Percentiles rank a stretch among this genome's conserved stretches.
These are phyloP conservation scores for Hippocampus comes DNA, from an alignment of 2,113 vertebrate species.

Conservation along the genomic window DNA sequence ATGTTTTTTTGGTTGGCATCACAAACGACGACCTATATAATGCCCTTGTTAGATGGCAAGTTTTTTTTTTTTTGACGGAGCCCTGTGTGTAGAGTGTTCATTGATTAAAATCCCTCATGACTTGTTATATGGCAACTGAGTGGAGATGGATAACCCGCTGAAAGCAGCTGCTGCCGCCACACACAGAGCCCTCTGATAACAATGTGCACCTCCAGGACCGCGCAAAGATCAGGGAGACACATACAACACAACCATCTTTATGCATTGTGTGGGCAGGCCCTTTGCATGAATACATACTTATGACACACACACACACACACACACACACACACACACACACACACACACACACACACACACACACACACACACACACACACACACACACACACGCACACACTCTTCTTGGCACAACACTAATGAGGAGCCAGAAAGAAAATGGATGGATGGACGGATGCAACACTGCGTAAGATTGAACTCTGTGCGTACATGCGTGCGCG, in stretches of 20 bases:
- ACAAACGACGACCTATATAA: conserved; percentile 52
- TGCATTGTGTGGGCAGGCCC: conserved; percentile 34
- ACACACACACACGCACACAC: too few species aligned
- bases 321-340: background rate
- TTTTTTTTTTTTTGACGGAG: conserved; percentile 63
- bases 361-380: too few species aligned
- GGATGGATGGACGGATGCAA: too few species aligned
- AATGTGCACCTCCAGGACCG: conserved; percentile 64
- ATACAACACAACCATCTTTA: conserved; percentile 50
- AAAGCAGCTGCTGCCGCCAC: conserved; percentile 65
- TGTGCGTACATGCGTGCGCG: too few species aligned
- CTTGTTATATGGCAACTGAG: conserved; percentile 73
- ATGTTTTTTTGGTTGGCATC: conserved; percentile 16
- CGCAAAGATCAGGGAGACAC: conserved; percentile 48
- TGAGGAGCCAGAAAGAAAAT: too few species aligned
- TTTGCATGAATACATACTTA: conserved; percentile 1
- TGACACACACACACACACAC: conserved; percentile 3
- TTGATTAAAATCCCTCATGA: conserved; percentile 66
- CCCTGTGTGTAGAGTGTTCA: conserved; percentile 56
- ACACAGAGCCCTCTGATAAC: conserved; percentile 60
- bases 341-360: too few species aligned
- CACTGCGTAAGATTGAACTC: too few species aligned
- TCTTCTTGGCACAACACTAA: too few species aligned
- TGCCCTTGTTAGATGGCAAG: conserved; percentile 58
- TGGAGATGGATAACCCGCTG: conserved; percentile 67